Evolutionary conservation across 2,797 vertebrate species (phyloP), one percentile per base, ranked within the genome.

Genomic region (Helicolenus hilgendorfi): DNA sequence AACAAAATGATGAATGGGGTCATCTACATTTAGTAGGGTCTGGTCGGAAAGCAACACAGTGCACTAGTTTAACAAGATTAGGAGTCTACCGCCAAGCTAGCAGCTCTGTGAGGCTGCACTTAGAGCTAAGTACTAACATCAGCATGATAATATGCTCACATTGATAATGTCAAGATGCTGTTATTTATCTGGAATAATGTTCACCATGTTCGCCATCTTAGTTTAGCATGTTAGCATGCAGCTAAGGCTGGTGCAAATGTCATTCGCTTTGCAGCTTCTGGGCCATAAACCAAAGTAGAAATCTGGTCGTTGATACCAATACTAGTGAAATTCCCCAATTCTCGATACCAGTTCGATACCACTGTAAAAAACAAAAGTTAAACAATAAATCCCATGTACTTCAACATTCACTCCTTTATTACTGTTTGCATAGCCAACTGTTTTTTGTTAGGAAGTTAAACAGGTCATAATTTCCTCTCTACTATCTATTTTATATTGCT

Each of bases 1-100:
- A 80, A 59, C 33, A 78, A 87, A 90, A 58, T 92, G 85, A 93
- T 89, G 38, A 92, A 94, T 94, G 55, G 24, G 73, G 55, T 87
- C 38, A 31, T 84, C 55, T 78, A 27, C 4, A 31, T 58, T 59
- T 29, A 55, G 9, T 74, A 4, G 33, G 65, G 36, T 85, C 36
- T 71, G 53, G 26, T 29, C 71, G 27, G 63, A 72, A 69, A 79
- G 26, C 60, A 36, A 22, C 13, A 26, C 26, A 31, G 10, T 55
- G 41, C 24, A 27, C 6, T 24, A 31, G 14, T 56, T 72, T 22
- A 72, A 71, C 59, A 45, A 53, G 18, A 58, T 11, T 63, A 27
- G 5, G 24, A 55, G 29, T 78, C 38, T 55, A 5, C 11, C 5
- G 63, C 36, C 7, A 9, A 11, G 55, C 36, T 11, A 5, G 6